Evolutionary conservation across 2,113 vertebrate genomes (phyloP).

Genomic region (Clarias gariepinus): DNA sequence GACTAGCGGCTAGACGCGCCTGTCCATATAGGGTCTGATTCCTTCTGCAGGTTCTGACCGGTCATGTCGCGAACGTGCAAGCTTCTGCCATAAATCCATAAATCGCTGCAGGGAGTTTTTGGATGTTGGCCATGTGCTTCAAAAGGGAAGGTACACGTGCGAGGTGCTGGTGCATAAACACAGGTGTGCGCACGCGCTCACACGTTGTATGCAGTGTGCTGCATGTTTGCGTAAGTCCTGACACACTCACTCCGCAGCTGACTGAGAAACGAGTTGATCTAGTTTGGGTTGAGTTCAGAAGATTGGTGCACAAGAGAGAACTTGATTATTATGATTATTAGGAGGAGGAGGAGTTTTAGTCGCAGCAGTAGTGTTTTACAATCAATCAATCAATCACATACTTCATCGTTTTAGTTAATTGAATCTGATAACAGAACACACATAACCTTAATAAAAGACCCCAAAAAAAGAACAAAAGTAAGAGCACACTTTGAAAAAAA

Average conservation of each 20-base stretch:
- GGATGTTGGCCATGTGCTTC: not conserved
- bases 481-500: not conserved
- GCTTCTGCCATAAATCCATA: not conserved
- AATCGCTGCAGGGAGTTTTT: constrained; percentile 6
- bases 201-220: not conserved
- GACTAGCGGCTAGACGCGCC: constrained; percentile 36
- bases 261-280: constrained; percentile 39
- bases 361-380: too few relatives aligned
- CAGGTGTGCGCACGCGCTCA: not conserved
- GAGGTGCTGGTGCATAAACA: not conserved
- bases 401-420: not conserved
- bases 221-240: constrained; percentile 30
- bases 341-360: too few relatives aligned
- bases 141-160: not conserved
- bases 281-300: constrained; percentile 22
- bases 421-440: not conserved
- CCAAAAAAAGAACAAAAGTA: not conserved
- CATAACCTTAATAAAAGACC: not conserved
- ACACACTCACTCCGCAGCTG: constrained; percentile 14
- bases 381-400: too few relatives aligned
- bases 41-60: constrained; percentile 51
- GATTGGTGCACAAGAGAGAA: not conserved
- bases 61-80: not conserved
- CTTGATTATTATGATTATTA: too few relatives aligned
- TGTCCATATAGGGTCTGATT: constrained; percentile 68